Percentiles rank a stretch among this genome's conserved stretches.
Conservation (phyloP, 1,140 invertebrate genomes). For the Brachystomella parvula region DNA sequence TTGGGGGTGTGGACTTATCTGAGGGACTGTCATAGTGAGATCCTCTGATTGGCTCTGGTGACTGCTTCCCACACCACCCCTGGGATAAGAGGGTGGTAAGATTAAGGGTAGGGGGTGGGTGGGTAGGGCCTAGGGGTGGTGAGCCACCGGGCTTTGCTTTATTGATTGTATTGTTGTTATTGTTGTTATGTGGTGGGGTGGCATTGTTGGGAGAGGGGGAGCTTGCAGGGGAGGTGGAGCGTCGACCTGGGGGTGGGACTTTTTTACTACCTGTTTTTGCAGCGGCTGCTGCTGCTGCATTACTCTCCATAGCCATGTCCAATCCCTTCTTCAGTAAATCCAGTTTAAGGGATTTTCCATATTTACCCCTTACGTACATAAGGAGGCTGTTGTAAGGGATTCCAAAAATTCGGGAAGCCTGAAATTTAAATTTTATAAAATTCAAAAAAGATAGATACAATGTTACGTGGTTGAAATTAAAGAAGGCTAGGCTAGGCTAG, state of each 20-base stretch:
- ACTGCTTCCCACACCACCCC: background rate
- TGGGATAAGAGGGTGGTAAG: slow-evolving; percentile 15
- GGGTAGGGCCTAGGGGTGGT: slow-evolving; percentile 15
- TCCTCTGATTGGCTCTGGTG: background rate
- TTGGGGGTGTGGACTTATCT: background rate
- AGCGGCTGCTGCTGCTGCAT: slow-evolving; percentile 8
- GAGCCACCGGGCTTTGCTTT: slow-evolving; percentile 7
- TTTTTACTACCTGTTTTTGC: background rate
- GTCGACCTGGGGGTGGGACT: background rate
- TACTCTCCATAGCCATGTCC: slow-evolving; percentile 37
- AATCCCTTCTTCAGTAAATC: slow-evolving; percentile 68
- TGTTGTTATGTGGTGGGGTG: slow-evolving; percentile 20
- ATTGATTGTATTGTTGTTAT: slow-evolving; percentile 29
- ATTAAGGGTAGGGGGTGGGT: slow-evolving; percentile 13
- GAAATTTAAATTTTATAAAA: background rate
- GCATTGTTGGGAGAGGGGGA: background rate
- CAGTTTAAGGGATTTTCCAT: slow-evolving; percentile 77
- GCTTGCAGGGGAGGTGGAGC: background rate
- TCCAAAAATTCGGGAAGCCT: slow-evolving; percentile 73
- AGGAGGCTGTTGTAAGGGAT: slow-evolving; percentile 83
- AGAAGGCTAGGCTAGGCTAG: background rate
- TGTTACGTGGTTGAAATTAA: too few relatives aligned
- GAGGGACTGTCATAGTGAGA: background rate
- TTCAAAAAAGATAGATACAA: background rate
- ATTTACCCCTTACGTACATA: slow-evolving; percentile 87